Base-by-base conservation (phyloP, 2,888 invertebrate genomes). In the Xestia c-nigrum region DNA sequence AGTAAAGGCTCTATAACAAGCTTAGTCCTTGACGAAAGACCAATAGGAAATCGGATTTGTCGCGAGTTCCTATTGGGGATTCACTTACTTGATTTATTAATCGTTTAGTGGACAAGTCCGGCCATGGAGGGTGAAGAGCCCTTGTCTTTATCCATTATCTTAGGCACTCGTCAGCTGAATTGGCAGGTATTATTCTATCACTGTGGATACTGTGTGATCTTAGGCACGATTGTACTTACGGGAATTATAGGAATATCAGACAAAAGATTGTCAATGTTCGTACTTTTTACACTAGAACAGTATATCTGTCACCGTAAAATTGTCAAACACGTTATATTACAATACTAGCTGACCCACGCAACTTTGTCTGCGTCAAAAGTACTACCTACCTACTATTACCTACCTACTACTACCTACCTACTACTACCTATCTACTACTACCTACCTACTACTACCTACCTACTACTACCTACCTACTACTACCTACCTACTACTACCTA, bases 41-140 rank as follows among this genome's bases (percentile, higher is more conserved):
- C 65, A 74, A 72, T 52, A 72, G 78, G 72, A 85, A 85, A 84
- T 84, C 78, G 43, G 74, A 84, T 83, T 85, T 70, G 74, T 85
- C 59, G 24, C 61, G 43, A 72, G 68, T 82, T 78, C 83, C 74
- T 66, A 82, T 67, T 78, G 86, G 55, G 73, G 69, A 70, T 78
- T 55, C 64, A 72, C 65, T 85, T 82, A 85, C 82, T 85, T 59
- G 72, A 84, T 84, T 85, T 85, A 85, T 85, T 83, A 83, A 83
- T 78, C 78, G 72, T 83, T 82, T 83, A 83, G 74, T 66, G 74
- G 78, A 77, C 66, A 74, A 69, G 57, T 65, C 68, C 24, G 59
- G 55, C 16, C 31, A 24, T 21, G 19, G 72, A 85, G 74, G 72
- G 86, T 50, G 46, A 12, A 81, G 61, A 21, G 72, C 69, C 50